phyloP scores from a whole-genome alignment of 2,113 vertebrate species.

The Pygoscelis antarcticus region DNA sequence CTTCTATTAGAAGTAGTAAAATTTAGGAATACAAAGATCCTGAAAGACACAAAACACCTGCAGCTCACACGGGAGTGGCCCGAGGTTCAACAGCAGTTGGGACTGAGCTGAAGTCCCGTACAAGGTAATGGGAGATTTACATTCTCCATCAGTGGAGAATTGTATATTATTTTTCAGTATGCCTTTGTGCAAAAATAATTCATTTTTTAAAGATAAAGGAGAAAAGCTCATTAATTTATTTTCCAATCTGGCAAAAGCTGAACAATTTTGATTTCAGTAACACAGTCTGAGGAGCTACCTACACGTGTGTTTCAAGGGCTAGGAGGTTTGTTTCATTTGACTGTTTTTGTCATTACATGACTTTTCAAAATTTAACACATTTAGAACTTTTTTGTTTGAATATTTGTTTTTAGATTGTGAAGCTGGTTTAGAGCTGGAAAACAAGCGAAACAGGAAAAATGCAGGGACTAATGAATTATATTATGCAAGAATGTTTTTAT shows the following conservation, averaged over 20 bases:
- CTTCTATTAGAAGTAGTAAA: neutral
- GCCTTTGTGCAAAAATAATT: neutral
- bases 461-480: constrained; percentile 29
- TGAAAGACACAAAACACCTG: neutral
- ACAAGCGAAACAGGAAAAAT: constrained; percentile 32
- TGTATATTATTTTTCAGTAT: neutral
- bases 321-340: neutral
- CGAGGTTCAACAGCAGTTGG: neutral
- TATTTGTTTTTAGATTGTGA: constrained; percentile 46
- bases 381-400: neutral
- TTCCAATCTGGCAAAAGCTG: neutral
- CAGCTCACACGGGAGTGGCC: neutral
- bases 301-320: neutral
- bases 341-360: neutral
- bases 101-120: neutral
- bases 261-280: neutral
- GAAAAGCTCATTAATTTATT: neutral
- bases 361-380: neutral
- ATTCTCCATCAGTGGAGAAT: neutral
- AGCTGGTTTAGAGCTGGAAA: constrained; percentile 58
- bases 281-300: neutral
- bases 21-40: neutral
- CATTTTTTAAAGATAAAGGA: neutral
- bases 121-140: neutral
- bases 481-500: constrained; percentile 66